A percentile compares a stretch with the other conserved stretches of the same genome.
phyloP scores from a whole-genome alignment of 2,888 invertebrate species.

The Sesia apiformis region DNA sequence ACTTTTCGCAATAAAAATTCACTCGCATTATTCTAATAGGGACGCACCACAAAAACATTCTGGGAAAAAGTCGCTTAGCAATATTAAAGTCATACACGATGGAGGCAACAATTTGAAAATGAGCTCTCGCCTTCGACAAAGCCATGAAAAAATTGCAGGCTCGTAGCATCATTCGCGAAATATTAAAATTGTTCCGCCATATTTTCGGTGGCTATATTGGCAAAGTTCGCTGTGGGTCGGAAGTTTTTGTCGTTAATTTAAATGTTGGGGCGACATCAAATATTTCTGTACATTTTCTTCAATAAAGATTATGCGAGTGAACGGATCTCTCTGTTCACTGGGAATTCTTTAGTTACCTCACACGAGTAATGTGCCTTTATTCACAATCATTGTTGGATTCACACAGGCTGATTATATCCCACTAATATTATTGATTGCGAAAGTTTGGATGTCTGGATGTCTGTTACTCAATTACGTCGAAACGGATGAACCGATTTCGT shows the following conservation, averaged over 20 bases:
- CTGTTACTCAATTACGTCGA: too few species aligned
- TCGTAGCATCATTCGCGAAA: constrained; percentile 37
- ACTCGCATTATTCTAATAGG: not conserved
- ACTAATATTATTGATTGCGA: too few species aligned
- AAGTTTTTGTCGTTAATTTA: constrained; percentile 48
- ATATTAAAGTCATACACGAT: not conserved
- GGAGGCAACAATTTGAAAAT: not conserved
- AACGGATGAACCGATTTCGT: too few species aligned
- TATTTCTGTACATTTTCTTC: constrained; percentile 25
- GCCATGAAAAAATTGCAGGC: constrained; percentile 34
- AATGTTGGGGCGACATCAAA: constrained; percentile 39
- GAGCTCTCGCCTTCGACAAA: constrained; percentile 13
- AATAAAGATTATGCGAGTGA: constrained; percentile 2
- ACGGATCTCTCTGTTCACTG: not conserved
- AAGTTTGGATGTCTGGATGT: too few species aligned
- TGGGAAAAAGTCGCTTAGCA: not conserved
- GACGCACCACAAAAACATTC: not conserved
- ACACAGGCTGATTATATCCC: too few species aligned
- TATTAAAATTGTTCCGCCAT: constrained; percentile 59
- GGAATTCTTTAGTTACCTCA: not conserved
- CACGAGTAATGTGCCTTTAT: too few species aligned
- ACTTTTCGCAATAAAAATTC: not conserved
- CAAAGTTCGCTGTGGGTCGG: constrained; percentile 37
- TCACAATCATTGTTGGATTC: too few species aligned
- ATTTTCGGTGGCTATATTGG: constrained; percentile 48